phyloP scores from a whole-genome alignment of 2,113 vertebrate genomes.

The Myiopsitta monachus region DNA sequence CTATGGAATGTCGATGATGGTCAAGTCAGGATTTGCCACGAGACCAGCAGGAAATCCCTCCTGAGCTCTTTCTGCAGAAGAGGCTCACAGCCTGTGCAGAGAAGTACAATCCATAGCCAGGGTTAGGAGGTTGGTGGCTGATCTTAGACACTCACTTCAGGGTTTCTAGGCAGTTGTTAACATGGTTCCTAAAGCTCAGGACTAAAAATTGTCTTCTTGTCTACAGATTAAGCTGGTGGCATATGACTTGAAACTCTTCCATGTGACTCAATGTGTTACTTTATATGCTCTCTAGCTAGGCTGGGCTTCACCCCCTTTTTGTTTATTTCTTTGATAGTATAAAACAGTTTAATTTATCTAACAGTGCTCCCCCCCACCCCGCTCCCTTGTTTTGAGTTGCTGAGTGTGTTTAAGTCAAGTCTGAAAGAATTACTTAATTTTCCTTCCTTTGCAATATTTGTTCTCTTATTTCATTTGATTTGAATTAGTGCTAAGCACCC shows the following conservation, averaged over 20 bases:
- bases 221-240: background rate
- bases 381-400: background rate
- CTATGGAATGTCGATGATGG: background rate
- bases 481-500: background rate
- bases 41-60: background rate
- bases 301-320: background rate
- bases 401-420: background rate
- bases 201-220: background rate
- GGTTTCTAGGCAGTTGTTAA: background rate
- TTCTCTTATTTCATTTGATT: background rate
- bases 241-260: background rate
- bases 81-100: rapidly evolving
- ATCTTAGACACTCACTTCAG: background rate
- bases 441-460: background rate
- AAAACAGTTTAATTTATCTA: background rate
- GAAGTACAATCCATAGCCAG: background rate
- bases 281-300: background rate
- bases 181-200: background rate
- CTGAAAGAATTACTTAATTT: background rate
- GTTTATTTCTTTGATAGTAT: background rate
- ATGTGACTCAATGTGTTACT: background rate
- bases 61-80: background rate
- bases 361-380: background rate
- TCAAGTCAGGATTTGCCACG: background rate
- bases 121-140: background rate